These are phyloP conservation scores for Eleutherodactylus coqui DNA, from an alignment of 2,797 vertebrate species.

Conservation along the genomic window DNA sequence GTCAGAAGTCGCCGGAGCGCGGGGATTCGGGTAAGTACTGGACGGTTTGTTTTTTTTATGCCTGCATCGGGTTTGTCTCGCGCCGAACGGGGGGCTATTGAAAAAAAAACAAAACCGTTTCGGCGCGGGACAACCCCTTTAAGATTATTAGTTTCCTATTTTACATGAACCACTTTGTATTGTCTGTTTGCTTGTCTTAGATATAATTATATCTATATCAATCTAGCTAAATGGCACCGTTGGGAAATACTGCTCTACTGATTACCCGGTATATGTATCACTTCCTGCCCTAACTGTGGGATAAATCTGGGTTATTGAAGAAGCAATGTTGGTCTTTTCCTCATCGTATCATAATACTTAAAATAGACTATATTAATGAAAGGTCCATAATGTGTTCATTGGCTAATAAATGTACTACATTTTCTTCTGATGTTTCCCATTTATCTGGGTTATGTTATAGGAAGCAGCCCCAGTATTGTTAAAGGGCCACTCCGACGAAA, in stretches of 20 bases:
- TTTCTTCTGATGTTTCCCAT: background rate
- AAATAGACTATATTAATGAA: background rate
- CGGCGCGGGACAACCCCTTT: too few species aligned
- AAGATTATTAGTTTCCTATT: background rate
- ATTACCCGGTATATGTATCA: background rate
- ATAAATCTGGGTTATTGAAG: conserved; percentile 12
- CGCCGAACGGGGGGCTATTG: too few species aligned
- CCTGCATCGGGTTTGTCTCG: too few species aligned
- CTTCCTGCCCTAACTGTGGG: background rate
- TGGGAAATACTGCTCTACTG: background rate
- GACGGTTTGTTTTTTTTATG: too few species aligned
- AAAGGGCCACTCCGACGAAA: too few species aligned
- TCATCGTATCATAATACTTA: background rate
- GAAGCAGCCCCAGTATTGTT: background rate
- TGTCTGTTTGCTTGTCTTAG: background rate
- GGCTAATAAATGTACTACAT: background rate
- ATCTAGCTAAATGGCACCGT: background rate
- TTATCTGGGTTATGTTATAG: background rate
- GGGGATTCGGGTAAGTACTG: too few species aligned
- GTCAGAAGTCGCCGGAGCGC: too few species aligned
- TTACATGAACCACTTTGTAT: background rate
- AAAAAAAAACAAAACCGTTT: too few species aligned
- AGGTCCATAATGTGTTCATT: background rate
- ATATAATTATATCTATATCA: conserved; percentile 5
- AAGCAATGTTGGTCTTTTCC: background rate